phyloP scores from a whole-genome alignment of 2,888 invertebrate species.

The Linyphia triangularis region DNA sequence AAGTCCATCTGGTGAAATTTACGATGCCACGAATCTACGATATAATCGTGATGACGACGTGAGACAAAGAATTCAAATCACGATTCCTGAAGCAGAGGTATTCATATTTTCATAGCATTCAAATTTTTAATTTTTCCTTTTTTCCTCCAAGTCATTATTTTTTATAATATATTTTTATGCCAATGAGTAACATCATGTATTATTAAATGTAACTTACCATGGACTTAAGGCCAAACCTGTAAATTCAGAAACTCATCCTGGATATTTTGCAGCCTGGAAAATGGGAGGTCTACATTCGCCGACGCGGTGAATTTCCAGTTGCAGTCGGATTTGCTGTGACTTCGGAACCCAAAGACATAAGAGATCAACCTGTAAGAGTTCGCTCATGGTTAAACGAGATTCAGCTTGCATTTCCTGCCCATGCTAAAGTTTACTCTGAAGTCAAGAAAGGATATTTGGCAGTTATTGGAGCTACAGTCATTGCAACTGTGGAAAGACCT shows the following conservation, averaged over 20 bases:
- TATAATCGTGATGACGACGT: slow-evolving; percentile 71
- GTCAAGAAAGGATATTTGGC: slow-evolving; percentile 77
- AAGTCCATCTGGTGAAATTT: slow-evolving; percentile 74
- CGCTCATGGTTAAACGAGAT: slow-evolving; percentile 80
- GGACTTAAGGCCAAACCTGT: too few relatives aligned
- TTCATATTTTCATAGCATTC: too few relatives aligned
- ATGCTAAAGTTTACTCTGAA: slow-evolving; percentile 77
- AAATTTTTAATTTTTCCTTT: too few relatives aligned
- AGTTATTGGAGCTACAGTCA: slow-evolving; percentile 76
- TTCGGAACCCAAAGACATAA: slow-evolving; percentile 82
- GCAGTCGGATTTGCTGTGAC: slow-evolving; percentile 84
- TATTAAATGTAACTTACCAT: too few relatives aligned
- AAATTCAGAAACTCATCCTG: too few relatives aligned
- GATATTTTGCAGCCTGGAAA: slow-evolving; percentile 81
- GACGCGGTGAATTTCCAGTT: slow-evolving; percentile 83
- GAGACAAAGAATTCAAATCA: slow-evolving; percentile 74
- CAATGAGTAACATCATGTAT: too few relatives aligned
- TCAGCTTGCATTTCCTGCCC: slow-evolving; percentile 76
- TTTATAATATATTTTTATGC: neutral
- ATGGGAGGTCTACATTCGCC: slow-evolving; percentile 84
- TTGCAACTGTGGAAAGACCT: slow-evolving; percentile 77
- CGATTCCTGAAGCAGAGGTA: slow-evolving; percentile 76
- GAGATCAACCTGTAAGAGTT: slow-evolving; percentile 81
- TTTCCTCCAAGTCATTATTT: neutral
- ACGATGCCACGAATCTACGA: slow-evolving; percentile 47